These are phyloP conservation scores for Drosophila ficusphila DNA, from an alignment of 1,140 invertebrate genomes.

Conservation along the genomic window DNA sequence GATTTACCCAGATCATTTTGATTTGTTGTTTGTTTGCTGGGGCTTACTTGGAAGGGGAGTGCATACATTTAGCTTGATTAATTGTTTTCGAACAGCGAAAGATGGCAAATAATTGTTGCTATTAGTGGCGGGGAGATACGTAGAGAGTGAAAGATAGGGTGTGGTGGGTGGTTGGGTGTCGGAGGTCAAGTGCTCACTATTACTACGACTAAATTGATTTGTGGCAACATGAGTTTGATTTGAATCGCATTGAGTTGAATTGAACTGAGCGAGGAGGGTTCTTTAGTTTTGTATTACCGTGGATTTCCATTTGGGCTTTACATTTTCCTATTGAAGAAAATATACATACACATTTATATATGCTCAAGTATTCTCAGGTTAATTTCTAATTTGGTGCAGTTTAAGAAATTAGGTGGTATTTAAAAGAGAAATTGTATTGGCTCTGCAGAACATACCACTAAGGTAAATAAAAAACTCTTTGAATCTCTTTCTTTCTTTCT, in stretches of 20 bases:
- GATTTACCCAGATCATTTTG: constrained; percentile 56
- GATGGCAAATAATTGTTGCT: constrained; percentile 75
- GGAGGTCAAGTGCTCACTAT: constrained; percentile 29
- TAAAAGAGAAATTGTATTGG: background rate
- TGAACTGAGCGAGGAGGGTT: constrained; percentile 24
- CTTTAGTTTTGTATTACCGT: constrained; percentile 72
- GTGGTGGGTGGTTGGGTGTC: constrained; percentile 8
- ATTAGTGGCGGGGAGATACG: constrained; percentile 15
- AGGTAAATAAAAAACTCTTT: too few relatives aligned
- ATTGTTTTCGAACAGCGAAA: constrained; percentile 51
- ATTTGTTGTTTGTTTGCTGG: constrained; percentile 42
- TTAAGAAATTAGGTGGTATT: constrained; percentile 18
- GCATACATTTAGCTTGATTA: constrained; percentile 64
- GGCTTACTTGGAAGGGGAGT: constrained; percentile 16
- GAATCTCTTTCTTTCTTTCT: too few relatives aligned
- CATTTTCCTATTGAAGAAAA: constrained; percentile 78
- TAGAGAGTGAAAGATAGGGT: background rate
- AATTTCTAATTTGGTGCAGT: constrained; percentile 26
- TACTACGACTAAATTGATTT: constrained; percentile 34
- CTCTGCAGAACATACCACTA: too few relatives aligned
- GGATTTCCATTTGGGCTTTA: constrained; percentile 83
- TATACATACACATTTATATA: constrained; percentile 52
- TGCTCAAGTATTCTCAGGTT: constrained; percentile 16
- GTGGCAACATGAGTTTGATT: constrained; percentile 37
- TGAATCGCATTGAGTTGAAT: constrained; percentile 38